phyloP scores from a whole-genome alignment of 2,797 vertebrate genomes.

The Hippocampus kuda region DNA sequence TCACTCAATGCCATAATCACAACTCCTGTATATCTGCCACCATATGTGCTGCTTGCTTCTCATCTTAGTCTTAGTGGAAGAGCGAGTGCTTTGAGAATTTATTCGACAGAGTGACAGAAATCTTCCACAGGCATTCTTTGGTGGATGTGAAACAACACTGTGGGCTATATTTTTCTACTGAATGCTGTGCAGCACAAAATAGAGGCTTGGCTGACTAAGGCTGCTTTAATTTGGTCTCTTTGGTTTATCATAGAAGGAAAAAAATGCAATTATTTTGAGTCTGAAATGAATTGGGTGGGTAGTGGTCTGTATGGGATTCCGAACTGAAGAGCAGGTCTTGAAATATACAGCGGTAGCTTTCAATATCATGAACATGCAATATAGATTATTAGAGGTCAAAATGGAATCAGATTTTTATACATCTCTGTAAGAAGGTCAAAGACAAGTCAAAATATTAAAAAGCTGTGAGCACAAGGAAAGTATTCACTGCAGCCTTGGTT shows the following conservation, averaged over 20 bases:
- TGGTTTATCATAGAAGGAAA: background rate
- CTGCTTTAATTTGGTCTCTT: background rate
- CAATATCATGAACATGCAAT: background rate
- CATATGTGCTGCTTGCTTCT: background rate
- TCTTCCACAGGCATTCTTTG: background rate
- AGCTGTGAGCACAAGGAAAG: constrained; percentile 27
- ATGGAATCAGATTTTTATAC: background rate
- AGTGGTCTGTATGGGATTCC: background rate
- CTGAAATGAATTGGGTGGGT: background rate
- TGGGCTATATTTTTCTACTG: background rate
- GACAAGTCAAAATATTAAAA: constrained; percentile 14
- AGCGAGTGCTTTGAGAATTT: background rate
- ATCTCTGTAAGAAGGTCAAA: background rate
- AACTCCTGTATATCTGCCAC: background rate
- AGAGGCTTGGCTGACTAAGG: background rate
- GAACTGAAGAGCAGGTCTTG: background rate
- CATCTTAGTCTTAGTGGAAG: background rate
- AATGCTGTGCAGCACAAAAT: background rate
- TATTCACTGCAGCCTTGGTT: constrained; percentile 19
- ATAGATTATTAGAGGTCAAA: background rate
- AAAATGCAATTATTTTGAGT: background rate
- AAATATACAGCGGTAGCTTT: background rate
- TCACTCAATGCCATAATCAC: background rate
- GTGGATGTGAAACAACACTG: background rate
- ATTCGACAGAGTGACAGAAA: background rate